phyloP scores from a whole-genome alignment of 2,797 vertebrate species.

The Arrhamphus sclerolepis region DNA sequence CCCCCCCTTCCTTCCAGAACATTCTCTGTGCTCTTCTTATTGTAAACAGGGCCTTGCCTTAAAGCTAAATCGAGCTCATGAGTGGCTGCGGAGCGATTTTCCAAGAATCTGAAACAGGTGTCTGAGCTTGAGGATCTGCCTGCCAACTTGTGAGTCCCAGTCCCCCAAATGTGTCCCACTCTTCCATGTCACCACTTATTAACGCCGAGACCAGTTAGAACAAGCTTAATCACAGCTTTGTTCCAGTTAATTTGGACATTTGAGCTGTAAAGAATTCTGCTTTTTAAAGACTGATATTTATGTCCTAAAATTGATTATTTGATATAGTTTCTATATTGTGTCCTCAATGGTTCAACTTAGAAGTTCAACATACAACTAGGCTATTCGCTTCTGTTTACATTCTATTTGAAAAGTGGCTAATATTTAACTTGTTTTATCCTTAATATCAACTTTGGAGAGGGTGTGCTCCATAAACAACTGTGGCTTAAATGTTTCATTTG shows the following conservation, averaged over 20 bases:
- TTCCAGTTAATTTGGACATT: background rate
- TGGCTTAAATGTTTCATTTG: background rate
- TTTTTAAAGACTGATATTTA: too few relatives aligned
- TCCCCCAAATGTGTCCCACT: constrained; percentile 35
- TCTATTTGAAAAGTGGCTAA: too few relatives aligned
- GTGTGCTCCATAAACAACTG: too few relatives aligned
- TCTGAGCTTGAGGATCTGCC: constrained; percentile 53
- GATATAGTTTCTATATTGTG: background rate
- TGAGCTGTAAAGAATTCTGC: background rate
- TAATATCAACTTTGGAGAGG: too few relatives aligned
- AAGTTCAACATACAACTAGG: background rate
- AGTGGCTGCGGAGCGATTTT: constrained; percentile 59
- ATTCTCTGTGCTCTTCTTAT: constrained; percentile 56
- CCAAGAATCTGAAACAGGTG: constrained; percentile 81
- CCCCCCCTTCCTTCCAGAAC: constrained; percentile 61
- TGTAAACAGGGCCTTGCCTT: constrained; percentile 71
- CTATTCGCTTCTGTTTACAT: too few relatives aligned
- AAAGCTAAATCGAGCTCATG: constrained; percentile 74
- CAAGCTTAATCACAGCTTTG: too few relatives aligned
- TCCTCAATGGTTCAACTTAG: background rate
- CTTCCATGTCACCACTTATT: constrained; percentile 32
- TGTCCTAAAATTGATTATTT: background rate
- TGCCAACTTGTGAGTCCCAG: constrained; percentile 56
- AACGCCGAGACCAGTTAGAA: constrained; percentile 3
- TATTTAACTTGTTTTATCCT: too few relatives aligned